Evolutionary conservation across 2,113 vertebrate genomes (phyloP).

Genomic region (Anseranas semipalmata): DNA sequence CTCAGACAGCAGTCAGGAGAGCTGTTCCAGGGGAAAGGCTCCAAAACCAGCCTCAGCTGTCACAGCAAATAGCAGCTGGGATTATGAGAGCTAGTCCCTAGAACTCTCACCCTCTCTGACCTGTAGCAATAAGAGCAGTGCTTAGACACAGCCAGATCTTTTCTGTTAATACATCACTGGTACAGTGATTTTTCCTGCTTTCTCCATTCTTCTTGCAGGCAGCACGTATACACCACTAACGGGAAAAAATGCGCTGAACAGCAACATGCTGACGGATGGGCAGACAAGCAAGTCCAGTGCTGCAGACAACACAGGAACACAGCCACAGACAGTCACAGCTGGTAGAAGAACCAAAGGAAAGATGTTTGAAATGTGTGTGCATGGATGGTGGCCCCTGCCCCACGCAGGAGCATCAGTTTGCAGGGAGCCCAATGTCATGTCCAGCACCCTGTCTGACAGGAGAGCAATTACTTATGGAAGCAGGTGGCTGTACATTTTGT

Average conservation of each 20-base stretch:
- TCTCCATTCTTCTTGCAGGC: background rate
- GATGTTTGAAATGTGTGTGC: background rate
- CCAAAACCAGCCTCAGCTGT: background rate
- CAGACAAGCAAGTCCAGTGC: background rate
- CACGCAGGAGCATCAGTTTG: background rate
- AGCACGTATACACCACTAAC: background rate
- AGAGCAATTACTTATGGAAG: background rate
- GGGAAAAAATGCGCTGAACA: accelerated
- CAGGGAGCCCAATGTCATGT: no score
- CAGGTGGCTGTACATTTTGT: background rate
- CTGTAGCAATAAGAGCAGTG: background rate
- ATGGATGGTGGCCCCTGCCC: background rate
- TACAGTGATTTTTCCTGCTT: background rate
- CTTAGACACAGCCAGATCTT: background rate
- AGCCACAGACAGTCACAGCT: background rate
- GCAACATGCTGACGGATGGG: background rate
- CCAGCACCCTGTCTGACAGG: background rate
- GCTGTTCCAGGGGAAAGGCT: background rate
- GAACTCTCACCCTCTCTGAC: background rate
- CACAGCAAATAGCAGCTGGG: background rate
- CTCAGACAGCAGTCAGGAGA: background rate
- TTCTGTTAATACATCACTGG: background rate
- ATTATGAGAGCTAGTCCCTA: background rate
- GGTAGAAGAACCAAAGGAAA: background rate
- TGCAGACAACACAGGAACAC: background rate